Base-by-base conservation (phyloP, 53 echinoderm and acorn worm genomes). In the Arbacia lixula region DNA sequence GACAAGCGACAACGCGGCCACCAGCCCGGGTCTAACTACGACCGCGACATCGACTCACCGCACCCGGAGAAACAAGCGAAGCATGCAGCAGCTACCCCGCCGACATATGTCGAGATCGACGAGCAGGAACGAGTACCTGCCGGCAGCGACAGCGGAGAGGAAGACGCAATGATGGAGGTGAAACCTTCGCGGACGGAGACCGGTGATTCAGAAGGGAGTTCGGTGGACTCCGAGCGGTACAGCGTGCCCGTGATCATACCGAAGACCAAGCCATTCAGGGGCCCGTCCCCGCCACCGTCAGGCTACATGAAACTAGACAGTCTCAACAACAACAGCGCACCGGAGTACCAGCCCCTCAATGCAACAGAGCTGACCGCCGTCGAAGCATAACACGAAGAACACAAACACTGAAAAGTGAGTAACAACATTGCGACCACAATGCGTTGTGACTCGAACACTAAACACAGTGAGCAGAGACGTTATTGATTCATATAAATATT, bases 231-330 rank as follows among this genome's bases (percentile, higher is more conserved):
- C 0, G 82, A 81, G 64, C 39, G 43, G 64, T 81, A 81, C 64
- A 81, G 82, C 30, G 64, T 81, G 25, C 82, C 82, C 16, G 58
- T 57, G 58, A 38, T 77, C 29, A 63, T 81, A 28, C 30, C 82
- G 29, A 63, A 62, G 49, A 62, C 82, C 31, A 81, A 81, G 46
- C 82, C 82, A 2, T 49, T 64, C 19, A 62, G 82, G 42, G 82
- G 82, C 3, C 82, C 82, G 12, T 42, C 63, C 4, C 82, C 82
- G 50, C 63, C 63, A 31, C 82, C 82, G 50, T 81, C 63, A 31
- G 82, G 82, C 0, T 81, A 81, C 19, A 81, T 81, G 82, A 62
- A 81, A 50, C 82, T 50, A 3, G 82, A 81, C 32, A 81, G 63
- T 42, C 46, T 81, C 29, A 81, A 81, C n/a, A 81, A 81, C 32